Evolutionary conservation across 2,113 vertebrate species (phyloP).

Genomic region (Bolborhynchus lineola): DNA sequence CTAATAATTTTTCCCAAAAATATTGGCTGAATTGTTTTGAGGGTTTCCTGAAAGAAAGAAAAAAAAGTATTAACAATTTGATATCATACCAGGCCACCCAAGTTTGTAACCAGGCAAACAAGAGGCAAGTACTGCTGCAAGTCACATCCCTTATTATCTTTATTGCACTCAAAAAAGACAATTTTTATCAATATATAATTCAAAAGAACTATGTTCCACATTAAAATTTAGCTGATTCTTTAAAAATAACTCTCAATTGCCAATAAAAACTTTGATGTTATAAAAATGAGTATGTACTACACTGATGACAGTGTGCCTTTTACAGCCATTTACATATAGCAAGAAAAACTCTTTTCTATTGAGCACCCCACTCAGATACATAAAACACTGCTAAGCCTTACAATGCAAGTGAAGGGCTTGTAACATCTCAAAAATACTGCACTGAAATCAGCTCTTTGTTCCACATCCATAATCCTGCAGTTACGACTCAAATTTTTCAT

Average conservation of each 20-base stretch:
- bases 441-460: not conserved
- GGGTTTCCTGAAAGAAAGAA: constrained; percentile 76
- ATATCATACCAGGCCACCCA: not conserved
- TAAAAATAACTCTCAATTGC: not conserved
- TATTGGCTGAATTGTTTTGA: constrained; percentile 85
- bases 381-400: not conserved
- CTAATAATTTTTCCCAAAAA: constrained; percentile 84
- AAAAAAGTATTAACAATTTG: not conserved
- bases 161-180: not conserved
- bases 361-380: not conserved
- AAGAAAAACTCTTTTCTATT: not conserved
- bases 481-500: not conserved
- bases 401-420: not conserved
- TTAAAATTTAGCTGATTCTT: not conserved
- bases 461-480: not conserved
- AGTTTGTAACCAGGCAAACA: not conserved
- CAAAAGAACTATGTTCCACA: not conserved
- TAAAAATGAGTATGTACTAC: not conserved
- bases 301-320: not conserved
- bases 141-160: not conserved
- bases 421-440: not conserved
- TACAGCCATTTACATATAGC: not conserved
- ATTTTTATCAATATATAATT: not conserved
- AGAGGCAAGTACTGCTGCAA: not conserved
- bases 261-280: not conserved